Evolutionary conservation across 1,140 invertebrate species (phyloP).

Genomic region (Cyrtorhinus lividipennis): DNA sequence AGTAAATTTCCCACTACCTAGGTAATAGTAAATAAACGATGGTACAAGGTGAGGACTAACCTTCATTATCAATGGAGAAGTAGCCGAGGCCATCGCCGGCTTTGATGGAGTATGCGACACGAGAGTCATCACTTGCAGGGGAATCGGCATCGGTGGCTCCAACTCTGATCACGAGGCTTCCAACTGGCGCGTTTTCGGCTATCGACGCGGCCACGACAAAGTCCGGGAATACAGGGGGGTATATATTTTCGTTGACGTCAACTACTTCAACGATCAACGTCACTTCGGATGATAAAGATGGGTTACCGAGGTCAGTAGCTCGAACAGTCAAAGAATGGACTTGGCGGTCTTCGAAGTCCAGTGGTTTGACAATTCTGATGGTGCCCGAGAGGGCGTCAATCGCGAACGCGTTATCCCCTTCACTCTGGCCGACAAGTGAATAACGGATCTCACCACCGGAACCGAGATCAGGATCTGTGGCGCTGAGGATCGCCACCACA

Average conservation of each 20-base stretch:
- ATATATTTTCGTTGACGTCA: constrained; percentile 84
- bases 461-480: constrained; percentile 74
- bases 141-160: constrained; percentile 64
- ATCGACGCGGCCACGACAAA: constrained; percentile 56
- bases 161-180: constrained; percentile 57
- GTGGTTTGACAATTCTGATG: constrained; percentile 51
- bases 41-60: too few relatives aligned
- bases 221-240: constrained; percentile 70
- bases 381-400: constrained; percentile 73
- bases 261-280: constrained; percentile 72
- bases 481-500: constrained; percentile 68
- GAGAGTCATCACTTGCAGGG: constrained; percentile 50
- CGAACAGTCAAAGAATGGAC: constrained; percentile 72
- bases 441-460: constrained; percentile 61
- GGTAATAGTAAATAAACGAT: too few relatives aligned
- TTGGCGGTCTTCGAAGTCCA: constrained; percentile 80
- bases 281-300: constrained; percentile 54
- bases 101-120: constrained; percentile 70
- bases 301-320: constrained; percentile 63
- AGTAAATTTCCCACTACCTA: too few relatives aligned
- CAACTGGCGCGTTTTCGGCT: constrained; percentile 57
- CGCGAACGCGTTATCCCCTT: constrained; percentile 37
- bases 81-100: constrained; percentile 79
- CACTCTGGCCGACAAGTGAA: constrained; percentile 49
- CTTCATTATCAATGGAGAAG: constrained; percentile 80